A percentile compares a stretch with the other conserved stretches of the same genome.
Evolutionary conservation across 2,888 invertebrate species (phyloP).

Genomic region (Nomada lathburiana): DNA sequence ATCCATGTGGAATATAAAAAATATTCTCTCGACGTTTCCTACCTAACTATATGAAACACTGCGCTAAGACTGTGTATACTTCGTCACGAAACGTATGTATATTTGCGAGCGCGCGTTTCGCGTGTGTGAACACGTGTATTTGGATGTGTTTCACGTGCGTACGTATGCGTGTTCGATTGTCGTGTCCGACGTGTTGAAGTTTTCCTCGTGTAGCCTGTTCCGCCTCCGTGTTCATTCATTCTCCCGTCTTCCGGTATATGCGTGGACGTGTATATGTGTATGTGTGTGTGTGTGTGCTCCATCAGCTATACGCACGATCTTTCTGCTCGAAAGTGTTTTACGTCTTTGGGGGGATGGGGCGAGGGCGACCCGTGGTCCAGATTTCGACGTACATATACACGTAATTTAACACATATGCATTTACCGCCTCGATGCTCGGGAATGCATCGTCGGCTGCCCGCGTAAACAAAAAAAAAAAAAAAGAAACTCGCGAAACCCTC

Average conservation of each 20-base stretch:
- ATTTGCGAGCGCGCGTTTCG: constrained; percentile 35
- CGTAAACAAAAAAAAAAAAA: not conserved
- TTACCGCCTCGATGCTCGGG: constrained; percentile 10
- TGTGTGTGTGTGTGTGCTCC: constrained; percentile 24
- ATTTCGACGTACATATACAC: constrained; percentile 25
- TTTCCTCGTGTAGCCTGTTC: not conserved
- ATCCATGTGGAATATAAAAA: constrained; percentile 82
- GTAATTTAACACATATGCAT: constrained; percentile 6
- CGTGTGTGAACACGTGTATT: constrained; percentile 6
- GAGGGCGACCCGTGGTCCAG: constrained; percentile 56
- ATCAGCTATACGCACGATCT: constrained; percentile 64
- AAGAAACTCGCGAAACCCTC: too few species aligned
- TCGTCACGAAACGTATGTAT: constrained; percentile 67
- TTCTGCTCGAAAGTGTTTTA: constrained; percentile 65
- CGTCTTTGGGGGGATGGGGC: constrained; percentile 45
- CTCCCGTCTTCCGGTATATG: not conserved
- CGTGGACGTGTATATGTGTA: not conserved
- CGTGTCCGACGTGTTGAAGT: not conserved
- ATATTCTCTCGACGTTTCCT: constrained; percentile 80
- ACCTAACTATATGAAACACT: constrained; percentile 78
- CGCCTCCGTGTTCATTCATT: not conserved
- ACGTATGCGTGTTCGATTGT: not conserved
- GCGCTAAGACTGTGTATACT: constrained; percentile 74
- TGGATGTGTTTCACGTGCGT: not conserved
- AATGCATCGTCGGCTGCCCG: constrained; percentile 21